A percentile compares a stretch with the other conserved stretches of the same genome.
These are phyloP conservation scores for Tychaedon coryphoeus DNA, from an alignment of 2,113 vertebrate species.

Conservation along the genomic window DNA sequence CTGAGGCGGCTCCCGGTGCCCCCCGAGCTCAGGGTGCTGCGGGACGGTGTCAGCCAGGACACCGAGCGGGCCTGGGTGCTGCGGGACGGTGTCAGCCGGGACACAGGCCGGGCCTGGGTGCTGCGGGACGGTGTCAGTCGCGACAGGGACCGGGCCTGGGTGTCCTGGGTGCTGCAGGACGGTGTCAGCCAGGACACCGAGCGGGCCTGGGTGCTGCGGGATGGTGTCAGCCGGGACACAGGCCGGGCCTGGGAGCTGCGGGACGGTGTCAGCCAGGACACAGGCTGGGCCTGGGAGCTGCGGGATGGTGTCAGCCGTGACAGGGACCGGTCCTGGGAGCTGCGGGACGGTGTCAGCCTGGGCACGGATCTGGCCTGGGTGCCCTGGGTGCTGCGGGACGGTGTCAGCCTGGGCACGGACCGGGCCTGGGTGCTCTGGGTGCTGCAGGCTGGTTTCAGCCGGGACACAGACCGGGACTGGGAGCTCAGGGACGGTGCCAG, in stretches of 20 bases:
- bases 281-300: not conserved
- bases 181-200: no score
- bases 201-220: not conserved
- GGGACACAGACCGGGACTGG: no score
- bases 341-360: no score
- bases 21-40: not conserved
- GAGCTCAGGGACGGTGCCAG: rapidly evolving
- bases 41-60: rapidly evolving
- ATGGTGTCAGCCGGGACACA: rapidly evolving
- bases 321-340: not conserved
- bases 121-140: no score
- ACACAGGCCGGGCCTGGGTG: not conserved
- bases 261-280: no score
- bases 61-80: not conserved
- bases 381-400: no score
- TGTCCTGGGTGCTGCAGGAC: no score
- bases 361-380: no score
- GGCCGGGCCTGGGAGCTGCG: not conserved
- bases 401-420: no score
- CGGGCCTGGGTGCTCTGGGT: no score
- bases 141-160: no score
- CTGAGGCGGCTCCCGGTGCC: not conserved
- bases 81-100: rapidly evolving
- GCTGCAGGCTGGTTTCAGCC: no score
- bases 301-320: rapidly evolving